Evolutionary conservation across 2,797 vertebrate genomes (phyloP).

Genomic region (Cyprinodon diabolis): DNA sequence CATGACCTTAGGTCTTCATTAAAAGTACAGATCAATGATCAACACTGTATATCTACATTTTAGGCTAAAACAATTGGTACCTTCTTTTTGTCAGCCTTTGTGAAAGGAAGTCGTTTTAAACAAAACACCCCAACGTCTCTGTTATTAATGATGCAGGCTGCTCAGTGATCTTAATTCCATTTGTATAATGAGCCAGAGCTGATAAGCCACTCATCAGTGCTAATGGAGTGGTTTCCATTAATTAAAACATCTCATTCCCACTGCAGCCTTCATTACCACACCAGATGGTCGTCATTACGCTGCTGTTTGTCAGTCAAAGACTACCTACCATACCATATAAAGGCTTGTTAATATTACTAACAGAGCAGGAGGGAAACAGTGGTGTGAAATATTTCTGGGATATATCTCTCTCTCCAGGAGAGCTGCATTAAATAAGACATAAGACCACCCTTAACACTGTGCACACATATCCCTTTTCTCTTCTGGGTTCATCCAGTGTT

Average conservation of each 20-base stretch:
- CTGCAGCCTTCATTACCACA: constrained; percentile 79
- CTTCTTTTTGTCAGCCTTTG: constrained; percentile 20
- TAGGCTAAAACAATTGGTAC: constrained; percentile 1
- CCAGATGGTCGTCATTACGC: constrained; percentile 84
- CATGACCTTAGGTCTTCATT: neutral
- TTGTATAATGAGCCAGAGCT: constrained; percentile 82
- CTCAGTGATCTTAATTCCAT: constrained; percentile 78
- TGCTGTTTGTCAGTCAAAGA: constrained; percentile 76
- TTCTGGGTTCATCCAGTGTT: neutral
- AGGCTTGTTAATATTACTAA: constrained; percentile 61
- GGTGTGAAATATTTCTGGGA: constrained; percentile 45
- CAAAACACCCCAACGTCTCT: constrained; percentile 63
- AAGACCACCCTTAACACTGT: constrained; percentile 22
- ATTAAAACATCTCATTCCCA: constrained; percentile 85
- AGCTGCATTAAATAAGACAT: constrained; percentile 49
- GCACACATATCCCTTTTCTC: neutral
- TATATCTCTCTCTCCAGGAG: constrained; percentile 37
- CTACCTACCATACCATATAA: constrained; percentile 60
- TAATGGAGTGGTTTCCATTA: constrained; percentile 83
- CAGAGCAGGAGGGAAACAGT: constrained; percentile 30
- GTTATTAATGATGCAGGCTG: constrained; percentile 72
- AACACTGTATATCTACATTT: neutral
- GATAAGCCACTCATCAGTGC: constrained; percentile 83
- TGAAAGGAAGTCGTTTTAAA: constrained; percentile 63
- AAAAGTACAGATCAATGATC: neutral